Evolutionary conservation across 1,140 invertebrate genomes (phyloP), one percentile per base, ranked within the genome.

Genomic region (Sinonovacula constricta): DNA sequence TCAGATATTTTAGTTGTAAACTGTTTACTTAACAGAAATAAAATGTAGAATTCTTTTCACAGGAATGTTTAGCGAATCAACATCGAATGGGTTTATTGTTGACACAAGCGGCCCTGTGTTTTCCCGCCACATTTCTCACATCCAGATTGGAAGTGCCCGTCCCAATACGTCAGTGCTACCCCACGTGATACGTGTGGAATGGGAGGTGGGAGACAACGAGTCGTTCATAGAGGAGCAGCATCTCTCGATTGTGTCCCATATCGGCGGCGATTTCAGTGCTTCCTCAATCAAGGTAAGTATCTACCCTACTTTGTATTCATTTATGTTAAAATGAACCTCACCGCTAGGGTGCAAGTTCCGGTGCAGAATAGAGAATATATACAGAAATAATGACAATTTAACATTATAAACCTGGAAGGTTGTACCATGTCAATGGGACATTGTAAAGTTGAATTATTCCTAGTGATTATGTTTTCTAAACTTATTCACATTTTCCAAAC

Each of bases 21-120:
- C n/a, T n/a, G n/a, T n/a, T n/a, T n/a, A n/a, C n/a, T n/a, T n/a
- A n/a, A n/a, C n/a, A n/a, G n/a, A n/a, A n/a, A n/a, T n/a, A n/a
- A n/a, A n/a, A n/a, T n/a, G n/a, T n/a, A 18, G 26, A 14, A 24
- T 45, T 49, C 4, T 30, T 63, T 51, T 34, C 56, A 12, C 26
- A 75, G 71, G 71, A 34, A 24, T 22, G 33, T 75, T 24, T 66
- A 12, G 15, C 36, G 71, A 75, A 56, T 18, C 51, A 28, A 39
- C 71, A 36, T 75, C 71, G 3, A 75, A 75, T 66, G 71, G 71
- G 24, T 75, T 75, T 56, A 66, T 75, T 15, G 33, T 75, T 36
- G 71, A 75, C 18, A 36, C 33, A 15, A 34, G 45, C 7, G 22
- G 56, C 0, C 71, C 71, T n/a, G 24, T 56, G 5, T 54, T 53